Evolutionary conservation across 2,797 vertebrate genomes (phyloP).

Genomic region (Pseudochirops cupreus): DNA sequence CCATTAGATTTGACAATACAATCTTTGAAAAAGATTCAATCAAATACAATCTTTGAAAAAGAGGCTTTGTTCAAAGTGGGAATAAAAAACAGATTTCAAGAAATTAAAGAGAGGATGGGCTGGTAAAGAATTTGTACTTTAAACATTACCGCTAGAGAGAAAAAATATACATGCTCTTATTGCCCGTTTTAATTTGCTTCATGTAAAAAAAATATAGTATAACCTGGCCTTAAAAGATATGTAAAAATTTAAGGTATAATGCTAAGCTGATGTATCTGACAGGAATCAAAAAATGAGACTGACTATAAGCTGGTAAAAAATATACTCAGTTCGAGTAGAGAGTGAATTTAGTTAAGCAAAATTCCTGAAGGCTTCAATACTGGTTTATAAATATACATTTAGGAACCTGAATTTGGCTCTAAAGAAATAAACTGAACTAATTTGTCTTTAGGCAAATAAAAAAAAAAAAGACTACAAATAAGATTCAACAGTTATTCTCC

Average conservation of each 20-base stretch:
- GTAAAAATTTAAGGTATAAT: conserved; percentile 62
- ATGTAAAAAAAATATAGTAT: conserved; percentile 28
- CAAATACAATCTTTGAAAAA: neutral
- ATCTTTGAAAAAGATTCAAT: neutral
- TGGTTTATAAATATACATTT: conserved; percentile 37
- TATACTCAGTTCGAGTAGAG: conserved; percentile 21
- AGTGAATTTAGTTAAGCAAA: neutral
- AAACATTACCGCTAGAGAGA: conserved; percentile 21
- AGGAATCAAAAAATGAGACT: conserved; percentile 44
- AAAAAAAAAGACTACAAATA: neutral
- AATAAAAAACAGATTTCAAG: neutral
- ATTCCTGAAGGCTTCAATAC: conserved; percentile 56
- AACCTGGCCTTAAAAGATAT: conserved; percentile 29
- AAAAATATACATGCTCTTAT: conserved; percentile 33
- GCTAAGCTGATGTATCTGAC: conserved; percentile 22
- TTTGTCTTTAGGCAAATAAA: neutral
- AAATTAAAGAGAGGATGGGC: neutral
- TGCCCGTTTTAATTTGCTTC: conserved; percentile 40
- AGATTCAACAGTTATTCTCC: neutral
- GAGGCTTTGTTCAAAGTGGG: neutral
- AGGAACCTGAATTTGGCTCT: conserved; percentile 27
- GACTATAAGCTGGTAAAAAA: conserved; percentile 29
- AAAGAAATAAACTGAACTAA: conserved; percentile 27
- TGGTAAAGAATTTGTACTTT: conserved; percentile 3
- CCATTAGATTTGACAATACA: neutral